Evolutionary conservation across 2,113 vertebrate genomes (phyloP).

Genomic region (Ammodytes dubius): DNA sequence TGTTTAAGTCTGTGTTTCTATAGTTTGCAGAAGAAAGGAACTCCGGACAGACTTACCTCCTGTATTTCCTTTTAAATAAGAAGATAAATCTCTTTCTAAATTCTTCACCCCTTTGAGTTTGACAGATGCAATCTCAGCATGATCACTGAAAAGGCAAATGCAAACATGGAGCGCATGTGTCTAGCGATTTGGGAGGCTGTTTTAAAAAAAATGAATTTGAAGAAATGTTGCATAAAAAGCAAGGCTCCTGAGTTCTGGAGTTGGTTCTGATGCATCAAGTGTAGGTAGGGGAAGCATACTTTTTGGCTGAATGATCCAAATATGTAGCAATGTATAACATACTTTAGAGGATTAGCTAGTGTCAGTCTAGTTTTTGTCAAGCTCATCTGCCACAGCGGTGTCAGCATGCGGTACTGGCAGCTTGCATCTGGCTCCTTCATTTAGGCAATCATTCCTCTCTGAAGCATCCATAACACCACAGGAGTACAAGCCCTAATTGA

Average conservation of each 20-base stretch:
- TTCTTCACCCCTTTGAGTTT: conserved; percentile 45
- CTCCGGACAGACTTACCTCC: conserved; percentile 26
- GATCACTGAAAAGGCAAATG: conserved; percentile 49
- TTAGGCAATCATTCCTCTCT: conserved; percentile 53
- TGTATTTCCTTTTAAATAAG: conserved; percentile 17
- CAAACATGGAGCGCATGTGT: conserved; percentile 53
- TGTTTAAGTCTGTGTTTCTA: conserved; percentile 23
- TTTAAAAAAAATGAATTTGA: conserved; percentile 56
- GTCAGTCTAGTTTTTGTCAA: conserved; percentile 25
- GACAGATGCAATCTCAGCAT: conserved; percentile 58
- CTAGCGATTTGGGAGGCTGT: conserved; percentile 28
- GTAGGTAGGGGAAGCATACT: not conserved
- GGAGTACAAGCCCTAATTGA: conserved; percentile 66
- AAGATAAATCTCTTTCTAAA: conserved; percentile 16
- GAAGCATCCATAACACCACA: conserved; percentile 68
- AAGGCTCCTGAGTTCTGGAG: conserved; percentile 21
- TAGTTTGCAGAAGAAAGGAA: conserved; percentile 25
- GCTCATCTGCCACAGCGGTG: conserved; percentile 39
- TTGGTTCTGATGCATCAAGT: not conserved
- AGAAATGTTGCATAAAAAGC: conserved; percentile 45
- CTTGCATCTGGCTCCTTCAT: conserved; percentile 52
- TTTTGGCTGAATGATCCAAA: conserved; percentile 18
- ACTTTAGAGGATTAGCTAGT: conserved; percentile 22
- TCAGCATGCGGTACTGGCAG: conserved; percentile 35
- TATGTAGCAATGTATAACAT: not conserved